These are phyloP conservation scores for Lepeophtheirus salmonis DNA, from an alignment of 1,140 invertebrate species.

Conservation along the genomic window DNA sequence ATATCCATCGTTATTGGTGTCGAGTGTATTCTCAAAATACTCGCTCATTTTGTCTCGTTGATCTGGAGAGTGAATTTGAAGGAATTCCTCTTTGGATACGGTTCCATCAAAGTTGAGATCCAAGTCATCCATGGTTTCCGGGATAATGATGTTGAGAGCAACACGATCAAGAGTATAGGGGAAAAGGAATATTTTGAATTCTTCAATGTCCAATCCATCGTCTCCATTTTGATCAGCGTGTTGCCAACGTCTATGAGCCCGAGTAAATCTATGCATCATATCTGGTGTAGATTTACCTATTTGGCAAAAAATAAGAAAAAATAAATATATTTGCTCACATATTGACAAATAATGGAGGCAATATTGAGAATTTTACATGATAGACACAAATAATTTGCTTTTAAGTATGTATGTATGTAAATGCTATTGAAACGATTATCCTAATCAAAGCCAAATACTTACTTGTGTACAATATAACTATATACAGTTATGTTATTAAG, in stretches of 20 bases:
- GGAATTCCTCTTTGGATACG: slow-evolving; percentile 3
- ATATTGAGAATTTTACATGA: too few species aligned
- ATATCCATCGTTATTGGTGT: slow-evolving; percentile 1
- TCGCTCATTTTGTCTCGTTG: too few species aligned
- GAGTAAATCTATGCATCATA: not conserved
- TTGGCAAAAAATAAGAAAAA: not conserved
- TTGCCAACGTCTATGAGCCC: slow-evolving; percentile 1
- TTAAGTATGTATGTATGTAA: too few species aligned
- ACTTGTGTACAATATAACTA: too few species aligned
- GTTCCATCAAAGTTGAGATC: slow-evolving; percentile 2
- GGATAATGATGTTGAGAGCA: not conserved
- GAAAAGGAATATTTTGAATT: slow-evolving; percentile 14
- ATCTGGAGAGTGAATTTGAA: not conserved
- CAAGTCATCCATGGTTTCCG: slow-evolving; percentile 7
- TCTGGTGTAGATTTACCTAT: not conserved
- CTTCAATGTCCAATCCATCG: not conserved
- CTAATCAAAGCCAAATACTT: too few species aligned
- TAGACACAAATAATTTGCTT: too few species aligned
- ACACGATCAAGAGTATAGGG: not conserved
- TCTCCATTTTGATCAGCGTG: slow-evolving; percentile 2
- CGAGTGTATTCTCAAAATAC: slow-evolving; percentile 1
- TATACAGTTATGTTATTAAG: too few species aligned
- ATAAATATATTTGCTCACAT: not conserved
- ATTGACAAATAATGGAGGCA: not conserved
- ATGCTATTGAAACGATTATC: too few species aligned